Conservation (phyloP, 1,140 invertebrate species). For the Pteromalus puparum region DNA sequence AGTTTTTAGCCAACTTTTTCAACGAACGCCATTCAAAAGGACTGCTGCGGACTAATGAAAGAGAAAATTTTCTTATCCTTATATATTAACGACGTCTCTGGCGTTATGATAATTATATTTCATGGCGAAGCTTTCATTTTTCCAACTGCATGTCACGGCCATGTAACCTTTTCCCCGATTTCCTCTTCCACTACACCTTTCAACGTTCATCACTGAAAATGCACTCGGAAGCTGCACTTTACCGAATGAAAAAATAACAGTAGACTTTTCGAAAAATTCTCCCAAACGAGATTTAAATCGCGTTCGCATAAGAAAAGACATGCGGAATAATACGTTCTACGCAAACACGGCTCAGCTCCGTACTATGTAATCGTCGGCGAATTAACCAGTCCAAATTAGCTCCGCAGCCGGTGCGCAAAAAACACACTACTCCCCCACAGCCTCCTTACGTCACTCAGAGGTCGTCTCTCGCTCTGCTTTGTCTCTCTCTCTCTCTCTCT, state of each 20-base stretch:
- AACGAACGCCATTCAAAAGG: neutral
- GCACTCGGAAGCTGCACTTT: neutral
- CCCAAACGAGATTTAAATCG: neutral
- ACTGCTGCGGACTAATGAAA: neutral
- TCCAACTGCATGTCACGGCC: no score
- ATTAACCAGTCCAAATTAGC: neutral
- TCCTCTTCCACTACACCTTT: no score
- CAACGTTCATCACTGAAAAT: neutral
- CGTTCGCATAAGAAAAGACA: neutral
- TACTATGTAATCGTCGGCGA: neutral
- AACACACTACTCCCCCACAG: neutral
- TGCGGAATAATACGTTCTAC: no score
- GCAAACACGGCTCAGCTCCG: neutral
- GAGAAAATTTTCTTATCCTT: neutral
- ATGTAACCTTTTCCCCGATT: no score
- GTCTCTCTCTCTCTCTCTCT: conserved; percentile 4
- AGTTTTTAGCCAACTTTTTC: no score
- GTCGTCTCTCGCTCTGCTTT: conserved; percentile 7
- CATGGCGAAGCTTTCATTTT: no score
- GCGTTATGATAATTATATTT: neutral
- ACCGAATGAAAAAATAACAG: neutral
- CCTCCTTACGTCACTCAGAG: neutral
- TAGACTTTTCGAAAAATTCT: neutral
- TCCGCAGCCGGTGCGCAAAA: neutral
- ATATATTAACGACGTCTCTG: no score